Conservation (phyloP, 2,888 invertebrate genomes). For the Sinelater perroti region DNA sequence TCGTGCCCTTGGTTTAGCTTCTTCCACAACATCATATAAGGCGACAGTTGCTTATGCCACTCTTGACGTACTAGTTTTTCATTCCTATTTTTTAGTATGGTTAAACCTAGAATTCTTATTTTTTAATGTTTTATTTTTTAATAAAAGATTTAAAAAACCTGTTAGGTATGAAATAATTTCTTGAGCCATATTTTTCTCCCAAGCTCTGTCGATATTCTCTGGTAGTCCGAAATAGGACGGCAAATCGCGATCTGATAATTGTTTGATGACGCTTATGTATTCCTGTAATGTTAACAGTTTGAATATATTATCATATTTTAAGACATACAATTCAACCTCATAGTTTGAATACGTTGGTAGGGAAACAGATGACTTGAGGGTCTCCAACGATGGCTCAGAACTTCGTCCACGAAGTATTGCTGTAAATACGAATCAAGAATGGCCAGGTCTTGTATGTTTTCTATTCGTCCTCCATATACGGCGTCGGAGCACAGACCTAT, state of each 20-base stretch:
- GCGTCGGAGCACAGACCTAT: conserved; percentile 81
- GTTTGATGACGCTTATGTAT: conserved; percentile 70
- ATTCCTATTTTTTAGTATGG: conserved; percentile 34
- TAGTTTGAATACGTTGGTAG: conserved; percentile 66
- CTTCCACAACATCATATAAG: conserved; percentile 84
- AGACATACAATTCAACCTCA: too few relatives aligned
- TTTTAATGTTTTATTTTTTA: too few relatives aligned
- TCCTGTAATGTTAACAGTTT: conserved; percentile 63
- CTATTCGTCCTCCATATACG: conserved; percentile 87
- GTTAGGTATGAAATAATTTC: conserved; percentile 71
- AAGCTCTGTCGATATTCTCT: conserved; percentile 84
- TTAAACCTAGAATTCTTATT: conserved; percentile 46
- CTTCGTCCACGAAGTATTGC: conserved; percentile 67
- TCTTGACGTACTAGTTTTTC: conserved; percentile 50
- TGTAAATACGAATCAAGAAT: conserved; percentile 74
- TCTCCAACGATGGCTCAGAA: conserved; percentile 68
- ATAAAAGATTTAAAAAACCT: conserved; percentile 58
- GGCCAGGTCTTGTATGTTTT: conserved; percentile 76
- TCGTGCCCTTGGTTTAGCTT: conserved; percentile 71
- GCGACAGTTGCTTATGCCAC: conserved; percentile 71
- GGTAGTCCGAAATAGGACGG: conserved; percentile 85
- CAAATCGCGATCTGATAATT: conserved; percentile 75
- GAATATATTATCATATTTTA: neutral
- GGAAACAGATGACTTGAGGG: conserved; percentile 62
- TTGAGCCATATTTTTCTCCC: conserved; percentile 75